Conservation (phyloP, 2,888 invertebrate genomes). For the Lycophotia porphyrea region DNA sequence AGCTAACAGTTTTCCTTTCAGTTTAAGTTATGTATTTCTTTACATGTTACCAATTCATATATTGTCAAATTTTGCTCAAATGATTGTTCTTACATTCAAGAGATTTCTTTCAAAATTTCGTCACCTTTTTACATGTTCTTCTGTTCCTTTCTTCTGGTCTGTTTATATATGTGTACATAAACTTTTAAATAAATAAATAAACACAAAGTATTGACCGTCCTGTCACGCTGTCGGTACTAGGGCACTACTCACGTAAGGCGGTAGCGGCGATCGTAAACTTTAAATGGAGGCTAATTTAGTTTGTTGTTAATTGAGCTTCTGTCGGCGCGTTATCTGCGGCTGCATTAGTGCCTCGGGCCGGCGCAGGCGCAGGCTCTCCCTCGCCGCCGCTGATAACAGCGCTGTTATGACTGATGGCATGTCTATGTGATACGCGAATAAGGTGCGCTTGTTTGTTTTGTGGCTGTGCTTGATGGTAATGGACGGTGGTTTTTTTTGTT, state of each 20-base stretch:
- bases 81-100: neutral
- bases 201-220: constrained; percentile 25
- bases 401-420: constrained; percentile 68
- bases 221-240: constrained; percentile 77
- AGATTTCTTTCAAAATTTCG: neutral
- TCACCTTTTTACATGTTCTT: neutral
- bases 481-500: constrained; percentile 16
- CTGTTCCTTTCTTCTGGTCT: neutral
- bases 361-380: constrained; percentile 64
- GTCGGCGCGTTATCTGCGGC: constrained; percentile 83
- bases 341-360: constrained; percentile 83
- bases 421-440: constrained; percentile 63
- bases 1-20: neutral
- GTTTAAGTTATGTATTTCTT: neutral
- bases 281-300: constrained; percentile 90
- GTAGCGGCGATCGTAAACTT: constrained; percentile 89
- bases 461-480: constrained; percentile 16
- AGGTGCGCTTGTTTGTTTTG: constrained; percentile 44
- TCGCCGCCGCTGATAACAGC: constrained; percentile 54
- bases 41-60: no score
- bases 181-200: neutral
- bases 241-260: constrained; percentile 86
- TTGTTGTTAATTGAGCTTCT: constrained; percentile 89
- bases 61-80: neutral
- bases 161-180: neutral